Evolutionary conservation across 2,888 invertebrate genomes (phyloP), one percentile per base, ranked within the genome.

Genomic region (Leucophenga maculata): DNA sequence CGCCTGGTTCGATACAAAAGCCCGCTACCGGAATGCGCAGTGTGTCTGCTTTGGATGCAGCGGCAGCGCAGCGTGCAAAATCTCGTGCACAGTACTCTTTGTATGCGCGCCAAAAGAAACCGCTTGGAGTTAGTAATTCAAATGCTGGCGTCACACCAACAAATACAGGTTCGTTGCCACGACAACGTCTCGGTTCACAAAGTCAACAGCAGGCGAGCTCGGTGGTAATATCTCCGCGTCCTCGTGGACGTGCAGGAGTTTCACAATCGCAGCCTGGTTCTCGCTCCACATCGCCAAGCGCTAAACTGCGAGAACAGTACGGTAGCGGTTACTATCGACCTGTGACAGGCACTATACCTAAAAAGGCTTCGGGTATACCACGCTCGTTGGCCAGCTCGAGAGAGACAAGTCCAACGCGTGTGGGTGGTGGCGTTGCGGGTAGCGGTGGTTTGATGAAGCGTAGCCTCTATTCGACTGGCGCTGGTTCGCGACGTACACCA

Each of bases 221-320:
- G 6, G 72, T 70, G 32, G 89, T 16, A 9, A 31, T 72, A 16
- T 68, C 83, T 13, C 78, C 84, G 1, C 76, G 84, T 3, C 60
- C 77, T 6, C 93, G 91, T 77, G 92, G 90, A 77, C 91, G 94
- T 22, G 91, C 94, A 1, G 94, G 95, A 16, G 94, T 95, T 13
- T 97, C 97, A 1, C 97, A 97, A 90, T 97, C 97, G 55, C 97
- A 97, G 90, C 97, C 98, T 8, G 95, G 96, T 62, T 97, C 97
- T 78, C 91, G 98, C 52, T 97, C 97, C 4, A 96, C 96, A 66
- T 98, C 98, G 0, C 98, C 98, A 0, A 95, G 97, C 69, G 95
- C 97, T 0, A 93, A 96, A 73, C 89, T 94, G 75, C 92, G 93
- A 69, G 95, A 95, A 84, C 90, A 92, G 69, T 93, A 84, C 65